Evolutionary conservation across 2,797 vertebrate genomes (phyloP).

Genomic region (Acanthis flammea): DNA sequence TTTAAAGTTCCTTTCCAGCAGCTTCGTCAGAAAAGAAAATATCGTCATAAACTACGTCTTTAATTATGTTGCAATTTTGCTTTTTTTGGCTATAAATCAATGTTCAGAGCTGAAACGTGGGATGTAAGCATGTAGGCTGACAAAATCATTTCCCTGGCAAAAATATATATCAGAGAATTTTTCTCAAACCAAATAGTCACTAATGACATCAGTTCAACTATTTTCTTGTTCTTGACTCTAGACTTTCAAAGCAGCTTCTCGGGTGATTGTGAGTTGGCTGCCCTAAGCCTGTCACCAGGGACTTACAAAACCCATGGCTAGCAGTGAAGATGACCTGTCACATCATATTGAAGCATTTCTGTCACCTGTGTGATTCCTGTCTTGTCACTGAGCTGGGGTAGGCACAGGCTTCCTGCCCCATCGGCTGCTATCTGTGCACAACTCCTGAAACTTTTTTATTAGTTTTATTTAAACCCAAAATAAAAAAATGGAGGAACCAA

Average conservation of each 20-base stretch:
- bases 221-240: background rate
- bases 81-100: background rate
- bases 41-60: background rate
- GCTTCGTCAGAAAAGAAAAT: background rate
- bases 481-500: background rate
- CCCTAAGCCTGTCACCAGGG: background rate
- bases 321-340: background rate
- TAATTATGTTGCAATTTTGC: background rate
- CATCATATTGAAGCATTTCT: background rate
- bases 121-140: conserved; percentile 1
- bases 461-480: background rate
- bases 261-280: background rate
- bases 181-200: conserved; percentile 9
- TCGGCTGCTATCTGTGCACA: background rate
- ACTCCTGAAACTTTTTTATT: background rate
- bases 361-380: background rate
- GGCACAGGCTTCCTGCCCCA: background rate
- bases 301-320: background rate
- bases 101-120: background rate
- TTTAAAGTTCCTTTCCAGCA: conserved; percentile 3
- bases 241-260: background rate
- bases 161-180: background rate
- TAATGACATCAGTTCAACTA: background rate
- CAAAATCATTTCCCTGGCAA: background rate
- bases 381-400: background rate